Conservation (phyloP, 2,888 invertebrate species). For the Atrina japonica region DNA sequence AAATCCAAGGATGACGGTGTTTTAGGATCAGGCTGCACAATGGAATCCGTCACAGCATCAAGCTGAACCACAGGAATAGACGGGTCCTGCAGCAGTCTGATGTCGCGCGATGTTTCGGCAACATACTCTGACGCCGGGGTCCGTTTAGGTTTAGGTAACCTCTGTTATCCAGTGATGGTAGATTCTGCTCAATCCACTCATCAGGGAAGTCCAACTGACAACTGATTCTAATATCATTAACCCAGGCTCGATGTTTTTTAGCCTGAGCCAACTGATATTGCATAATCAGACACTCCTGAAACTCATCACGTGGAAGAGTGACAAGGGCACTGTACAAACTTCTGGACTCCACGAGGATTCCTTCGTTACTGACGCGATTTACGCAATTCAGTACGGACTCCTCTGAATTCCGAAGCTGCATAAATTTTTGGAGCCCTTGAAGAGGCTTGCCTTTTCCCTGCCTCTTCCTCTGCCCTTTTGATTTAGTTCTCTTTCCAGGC, state of each 20-base stretch:
- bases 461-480: not conserved
- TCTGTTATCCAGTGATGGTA: no score
- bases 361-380: not conserved
- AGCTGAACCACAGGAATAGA: no score
- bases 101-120: no score
- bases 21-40: no score
- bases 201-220: not conserved
- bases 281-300: not conserved
- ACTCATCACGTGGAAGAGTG: not conserved
- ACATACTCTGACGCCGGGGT: no score
- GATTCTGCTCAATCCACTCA: slow-evolving; percentile 3
- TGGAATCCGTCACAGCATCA: no score
- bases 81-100: no score
- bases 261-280: not conserved
- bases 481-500: not conserved
- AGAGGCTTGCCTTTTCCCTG: not conserved
- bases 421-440: not conserved
- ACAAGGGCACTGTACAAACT: not conserved
- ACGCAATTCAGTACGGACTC: not conserved
- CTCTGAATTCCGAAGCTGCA: not conserved
- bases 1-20: no score
- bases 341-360: not conserved
- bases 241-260: not conserved
- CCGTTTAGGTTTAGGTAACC: no score
- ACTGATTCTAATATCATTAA: not conserved